Evolutionary conservation across 2,797 vertebrate species (phyloP), one percentile per base, ranked within the genome.

Genomic region (Falco cherrug): DNA sequence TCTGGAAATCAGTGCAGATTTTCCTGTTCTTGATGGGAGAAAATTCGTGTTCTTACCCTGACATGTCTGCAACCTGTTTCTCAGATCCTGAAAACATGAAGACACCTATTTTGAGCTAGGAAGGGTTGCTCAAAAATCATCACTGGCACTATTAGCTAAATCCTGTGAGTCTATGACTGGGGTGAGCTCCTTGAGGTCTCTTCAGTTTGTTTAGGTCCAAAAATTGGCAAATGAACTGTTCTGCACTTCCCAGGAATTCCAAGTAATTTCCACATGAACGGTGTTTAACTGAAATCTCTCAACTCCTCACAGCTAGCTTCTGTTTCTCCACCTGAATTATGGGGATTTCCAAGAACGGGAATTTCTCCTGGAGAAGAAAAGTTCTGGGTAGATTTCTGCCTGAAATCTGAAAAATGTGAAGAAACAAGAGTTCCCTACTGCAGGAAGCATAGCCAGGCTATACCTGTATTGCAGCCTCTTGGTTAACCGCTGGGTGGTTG

Each of bases 381-480:
- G 69, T 8, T 71, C 9, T 25, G 28, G 4, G 22, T 37, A 31
- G 14, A 21, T 76, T 68, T 89, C 41, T 45, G 3, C 11, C 50
- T 20, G 63, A 82, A 69, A 10, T 5, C 41, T 1, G 10, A 70
- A 65, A 90, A 61, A 22, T 9, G 76, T 76, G 22, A 65, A 69
- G 63, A 16, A 65, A 50, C 13, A 79, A 79, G 84, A 76, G 13
- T 47, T 70, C 54, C 33, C 35, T 45, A 33, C 13, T 67, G 45
- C 59, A 67, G 29, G 29, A 76, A 53, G 41, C 0, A 0, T 25
- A 70, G 67, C 7, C 16, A 35, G 37, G 2, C 11, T 47, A 9
- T 10, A 73, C 16, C 35, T 53, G 70, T n/a, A 41, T 4, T 37
- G 63, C 71, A 33, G 4, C 11, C 43, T 70, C 51, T 25, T 54